A percentile compares a stretch with the other conserved stretches of the same genome.
Evolutionary conservation across 2,113 vertebrate genomes (phyloP).

Genomic region (Sarotherodon lohbergeri): DNA sequence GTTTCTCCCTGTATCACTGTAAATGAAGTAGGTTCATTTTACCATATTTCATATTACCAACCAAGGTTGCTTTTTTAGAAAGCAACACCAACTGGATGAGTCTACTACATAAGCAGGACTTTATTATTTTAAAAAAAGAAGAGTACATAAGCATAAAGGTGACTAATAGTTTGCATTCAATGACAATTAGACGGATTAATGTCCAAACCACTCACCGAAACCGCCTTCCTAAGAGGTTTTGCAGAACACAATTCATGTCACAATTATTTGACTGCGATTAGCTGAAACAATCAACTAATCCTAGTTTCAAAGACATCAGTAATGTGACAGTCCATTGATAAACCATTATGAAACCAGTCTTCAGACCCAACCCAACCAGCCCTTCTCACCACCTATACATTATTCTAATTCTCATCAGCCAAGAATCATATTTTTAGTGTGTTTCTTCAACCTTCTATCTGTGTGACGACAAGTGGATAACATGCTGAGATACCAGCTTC

Average conservation of each 20-base stretch:
- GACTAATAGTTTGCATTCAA: neutral
- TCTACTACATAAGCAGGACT: neutral
- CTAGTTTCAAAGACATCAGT: neutral
- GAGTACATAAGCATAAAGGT: neutral
- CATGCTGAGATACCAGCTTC: neutral
- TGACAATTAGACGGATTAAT: neutral
- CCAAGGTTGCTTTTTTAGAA: neutral
- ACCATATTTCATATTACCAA: neutral
- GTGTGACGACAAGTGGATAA: neutral
- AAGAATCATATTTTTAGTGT: neutral
- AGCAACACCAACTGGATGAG: neutral
- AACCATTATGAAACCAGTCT: neutral
- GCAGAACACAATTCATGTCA: neutral
- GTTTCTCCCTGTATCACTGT: neutral
- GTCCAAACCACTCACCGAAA: rapidly evolving
- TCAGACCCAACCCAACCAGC: neutral
- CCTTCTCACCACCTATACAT: neutral
- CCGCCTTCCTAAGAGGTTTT: neutral
- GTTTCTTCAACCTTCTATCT: neutral
- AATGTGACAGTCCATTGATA: neutral
- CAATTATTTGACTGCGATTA: neutral
- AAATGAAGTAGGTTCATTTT: neutral
- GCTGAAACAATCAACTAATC: neutral
- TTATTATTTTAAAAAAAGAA: neutral
- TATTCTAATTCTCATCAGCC: neutral